Evolutionary conservation across 2,113 vertebrate species (phyloP), one percentile per base, ranked within the genome.

Genomic region (Corvus hawaiiensis): DNA sequence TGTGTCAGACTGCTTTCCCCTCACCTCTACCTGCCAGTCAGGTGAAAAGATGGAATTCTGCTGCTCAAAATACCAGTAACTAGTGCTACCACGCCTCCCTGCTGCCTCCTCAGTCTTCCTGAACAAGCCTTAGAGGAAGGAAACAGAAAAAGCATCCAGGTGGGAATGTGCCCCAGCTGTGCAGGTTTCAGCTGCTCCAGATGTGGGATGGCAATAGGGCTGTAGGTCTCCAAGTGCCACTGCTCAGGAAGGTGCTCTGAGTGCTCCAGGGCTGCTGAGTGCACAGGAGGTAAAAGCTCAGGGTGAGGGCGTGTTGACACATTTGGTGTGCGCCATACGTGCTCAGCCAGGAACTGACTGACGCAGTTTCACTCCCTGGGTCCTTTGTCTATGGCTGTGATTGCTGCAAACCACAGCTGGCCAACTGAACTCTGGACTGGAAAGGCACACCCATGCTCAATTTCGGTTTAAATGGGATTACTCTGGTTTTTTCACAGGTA

Each of bases 241-340:
- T 16, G 41, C 51, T 72, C 48, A 30, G 52, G 59, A 79, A 37
- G 61, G 52, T 3, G 1, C 11, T 67, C 18, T 32, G 8, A 56
- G 71, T 3, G 8, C 20, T 37, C 32, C 41, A 12, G 1, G 2
- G 26, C n/a, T 30, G 4, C n/a, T 39, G 51, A 89, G 62, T 3
- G 2, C 41, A 56, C 24, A 41, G 33, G 16, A 79, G 41, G 44
- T 72, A 56, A 72, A 62, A 72, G 39, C 66, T 59, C 2, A 1
- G 61, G 54, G 52, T 63, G 48, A 35, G 41, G 41, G 7, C 20
- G 3, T 30, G 13, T n/a, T 39, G 48, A 48, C 49, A 75, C 0
- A 0, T 32, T 23, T 28, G 35, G 9, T 39, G 30, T 30, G 77
- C 41, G 52, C 51, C 6, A 0, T 32, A 2, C 0, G 13, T 4